Base-by-base conservation (phyloP, 2,888 invertebrate genomes). In the Diogma glabrata region DNA sequence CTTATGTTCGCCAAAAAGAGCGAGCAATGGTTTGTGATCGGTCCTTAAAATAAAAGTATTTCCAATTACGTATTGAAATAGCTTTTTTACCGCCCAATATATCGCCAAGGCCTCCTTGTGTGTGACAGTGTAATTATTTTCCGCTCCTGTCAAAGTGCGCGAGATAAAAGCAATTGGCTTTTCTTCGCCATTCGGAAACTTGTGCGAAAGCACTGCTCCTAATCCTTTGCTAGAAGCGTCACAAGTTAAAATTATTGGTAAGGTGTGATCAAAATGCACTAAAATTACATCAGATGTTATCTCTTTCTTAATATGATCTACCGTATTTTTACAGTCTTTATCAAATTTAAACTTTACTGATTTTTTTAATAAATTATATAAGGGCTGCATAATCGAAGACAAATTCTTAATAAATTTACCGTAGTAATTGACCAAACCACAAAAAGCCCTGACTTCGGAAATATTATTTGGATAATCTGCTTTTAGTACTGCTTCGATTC, bases 341-440 rank as follows among this genome's bases (percentile, higher is more conserved):
- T 54, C 55, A 64, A 65, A 66, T 9, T 54, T 46, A 47, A 58
- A 61, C 16, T n/a, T 33, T 55, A 17, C 40, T 16, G 4, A 16
- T 17, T 16, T 40, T 16, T 49, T 12, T 60, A 54, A 12, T 10
- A 65, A 51, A 1, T 54, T 30, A 53, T 67, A 60, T 9, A 67
- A 52, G 0, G 65, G 66, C 8, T 54, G 52, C 24, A 60, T 54
- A n/a, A n/a, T n/a, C n/a, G n/a, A n/a, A n/a, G n/a, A n/a, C n/a
- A n/a, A n/a, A n/a, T n/a, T n/a, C n/a, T 9, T 57, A 1, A 66
- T 55, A 58, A 68, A 70, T 48, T 59, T 59, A 6, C 61, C 57
- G 54, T 67, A n/a, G n/a, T n/a, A 69, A 57, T 67, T 65, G 1
- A 65, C 53, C 52, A 64, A 57, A 1, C 66, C 66, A 3, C 61